A percentile compares a stretch with the other conserved stretches of the same genome.
These are phyloP conservation scores for Leptopilina clavipes DNA, from an alignment of 1,140 invertebrate species.

Conservation along the genomic window DNA sequence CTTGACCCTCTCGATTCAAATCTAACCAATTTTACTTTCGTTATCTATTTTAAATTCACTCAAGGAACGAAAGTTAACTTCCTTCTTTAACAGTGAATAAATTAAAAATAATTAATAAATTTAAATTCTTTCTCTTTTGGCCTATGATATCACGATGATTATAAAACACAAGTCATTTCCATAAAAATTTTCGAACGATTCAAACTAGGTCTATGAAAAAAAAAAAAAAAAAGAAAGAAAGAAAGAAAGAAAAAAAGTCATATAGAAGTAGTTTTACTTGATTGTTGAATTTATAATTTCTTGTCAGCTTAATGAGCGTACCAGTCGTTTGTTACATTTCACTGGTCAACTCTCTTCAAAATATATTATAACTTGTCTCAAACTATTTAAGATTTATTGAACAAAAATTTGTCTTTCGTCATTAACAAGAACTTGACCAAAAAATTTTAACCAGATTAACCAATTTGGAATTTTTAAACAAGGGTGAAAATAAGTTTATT, in stretches of 20 bases:
- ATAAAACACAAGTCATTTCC: constrained; percentile 6
- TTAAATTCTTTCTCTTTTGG: constrained; percentile 1
- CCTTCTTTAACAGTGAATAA: constrained; percentile 13
- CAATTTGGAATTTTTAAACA: too few species aligned
- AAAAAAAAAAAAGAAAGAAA: too few species aligned
- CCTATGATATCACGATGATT: neutral
- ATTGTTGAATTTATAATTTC: constrained; percentile 12
- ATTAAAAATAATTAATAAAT: constrained; percentile 21
- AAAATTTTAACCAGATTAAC: too few species aligned
- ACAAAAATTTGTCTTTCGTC: too few species aligned
- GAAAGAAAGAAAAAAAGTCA: neutral
- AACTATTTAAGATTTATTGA: too few species aligned
- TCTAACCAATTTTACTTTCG: constrained; percentile 10
- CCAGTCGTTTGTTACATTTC: neutral
- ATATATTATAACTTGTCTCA: too few species aligned
- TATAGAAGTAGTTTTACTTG: neutral
- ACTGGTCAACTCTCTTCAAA: neutral
- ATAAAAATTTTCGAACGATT: constrained; percentile 1
- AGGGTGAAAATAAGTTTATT: too few species aligned
- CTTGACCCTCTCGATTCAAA: constrained; percentile 12
- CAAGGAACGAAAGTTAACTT: constrained; percentile 12
- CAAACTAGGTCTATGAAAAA: neutral
- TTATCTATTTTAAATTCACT: constrained; percentile 20
- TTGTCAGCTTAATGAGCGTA: constrained; percentile 3
- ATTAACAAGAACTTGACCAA: too few species aligned